Evolutionary conservation across 2,113 vertebrate species (phyloP), one percentile per base, ranked within the genome.

Genomic region (Marmota monax): DNA sequence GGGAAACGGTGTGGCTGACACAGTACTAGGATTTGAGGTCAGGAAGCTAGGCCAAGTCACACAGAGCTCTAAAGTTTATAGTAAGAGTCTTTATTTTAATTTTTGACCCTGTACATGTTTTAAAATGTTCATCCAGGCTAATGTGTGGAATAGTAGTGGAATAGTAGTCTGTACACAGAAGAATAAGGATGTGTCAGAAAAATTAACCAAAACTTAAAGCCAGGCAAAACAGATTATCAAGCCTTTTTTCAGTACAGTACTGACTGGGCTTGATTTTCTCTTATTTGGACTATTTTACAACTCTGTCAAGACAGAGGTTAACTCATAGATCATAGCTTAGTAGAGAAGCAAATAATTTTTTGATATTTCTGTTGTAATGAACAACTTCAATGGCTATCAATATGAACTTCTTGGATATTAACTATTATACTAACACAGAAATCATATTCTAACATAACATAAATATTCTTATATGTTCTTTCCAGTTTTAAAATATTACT

Each of bases 381-480:
- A 88, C 37, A 51, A 84, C 1, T 6, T 12, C 29, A 48, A 39
- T 65, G 70, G 8, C 83, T 87, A 51, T 51, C 73, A 9, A 73
- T 67, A 53, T 74, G 27, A 65, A 4, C 42, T 83, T 91, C 32
- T 65, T 70, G 48, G 48, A 51, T 94, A 92, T 89, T 65, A 90
- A 83, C 45, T 80, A 80, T 96, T 93, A 16, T 14, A 61, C 61
- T 88, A 79, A 79, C 39, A 10, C 34, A 79, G 53, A 22, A 65
- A n/a, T 69, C 42, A 73, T 87, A 73, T 80, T 23, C 17, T 84
- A 51, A 83, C 20, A 67, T 92, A 72, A 73, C 20, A 69, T 61
- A 72, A 42, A 70, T 76, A 90, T 34, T 95, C 25, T 92, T 42
- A 88, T 88, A 37, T 85, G 34, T 14, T 65, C 73, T 94, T 67